phyloP scores from a whole-genome alignment of 1,140 invertebrate genomes.

The Aplysia californica region DNA sequence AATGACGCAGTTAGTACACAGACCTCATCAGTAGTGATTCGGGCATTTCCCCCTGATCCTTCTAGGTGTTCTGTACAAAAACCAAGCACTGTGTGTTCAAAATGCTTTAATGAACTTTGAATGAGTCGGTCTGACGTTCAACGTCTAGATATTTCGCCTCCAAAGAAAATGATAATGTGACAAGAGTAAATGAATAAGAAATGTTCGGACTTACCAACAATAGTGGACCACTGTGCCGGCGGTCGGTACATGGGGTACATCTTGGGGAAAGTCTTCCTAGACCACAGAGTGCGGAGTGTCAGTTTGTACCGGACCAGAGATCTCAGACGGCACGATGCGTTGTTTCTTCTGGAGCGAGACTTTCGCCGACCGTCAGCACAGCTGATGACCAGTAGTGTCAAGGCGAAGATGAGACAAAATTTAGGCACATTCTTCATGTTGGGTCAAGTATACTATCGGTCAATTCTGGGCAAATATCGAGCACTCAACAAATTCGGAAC shows the following conservation, averaged over 20 bases:
- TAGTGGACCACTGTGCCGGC: conserved; percentile 89
- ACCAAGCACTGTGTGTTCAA: too few relatives aligned
- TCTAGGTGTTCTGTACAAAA: too few relatives aligned
- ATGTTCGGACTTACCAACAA: conserved; percentile 79
- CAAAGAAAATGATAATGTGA: neutral
- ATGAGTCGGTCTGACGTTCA: too few relatives aligned
- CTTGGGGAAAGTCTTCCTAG: conserved; percentile 87
- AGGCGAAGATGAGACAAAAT: neutral
- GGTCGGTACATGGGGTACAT: conserved; percentile 93
- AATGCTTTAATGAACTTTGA: too few relatives aligned
- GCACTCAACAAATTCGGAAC: too few relatives aligned
- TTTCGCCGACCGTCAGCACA: neutral
- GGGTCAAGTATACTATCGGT: too few relatives aligned
- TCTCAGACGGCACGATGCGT: conserved; percentile 64
- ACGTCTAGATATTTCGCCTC: too few relatives aligned
- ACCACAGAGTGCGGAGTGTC: conserved; percentile 89
- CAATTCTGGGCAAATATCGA: too few relatives aligned
- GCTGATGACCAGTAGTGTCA: neutral
- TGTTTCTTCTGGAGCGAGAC: conserved; percentile 28
- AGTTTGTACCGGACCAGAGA: conserved; percentile 86
- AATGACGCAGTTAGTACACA: too few relatives aligned
- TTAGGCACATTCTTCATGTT: neutral
- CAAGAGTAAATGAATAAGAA: too few relatives aligned
- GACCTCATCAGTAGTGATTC: too few relatives aligned
- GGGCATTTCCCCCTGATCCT: too few relatives aligned